Base-by-base conservation (phyloP, 2,113 vertebrate species). In the Rhinichthys klamathensis region DNA sequence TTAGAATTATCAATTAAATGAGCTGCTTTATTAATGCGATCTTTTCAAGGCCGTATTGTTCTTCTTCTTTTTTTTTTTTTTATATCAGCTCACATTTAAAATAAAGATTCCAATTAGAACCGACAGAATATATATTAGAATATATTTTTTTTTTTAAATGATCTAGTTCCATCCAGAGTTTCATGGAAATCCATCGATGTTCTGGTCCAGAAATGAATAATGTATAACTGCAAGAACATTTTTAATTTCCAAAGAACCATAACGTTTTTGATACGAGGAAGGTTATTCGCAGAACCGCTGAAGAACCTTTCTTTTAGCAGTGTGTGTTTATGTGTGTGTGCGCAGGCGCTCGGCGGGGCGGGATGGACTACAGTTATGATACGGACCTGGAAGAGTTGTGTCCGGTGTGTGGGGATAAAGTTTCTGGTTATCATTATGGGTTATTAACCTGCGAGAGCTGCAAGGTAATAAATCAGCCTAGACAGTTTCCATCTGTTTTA, bases 371-470 rank as follows among this genome's bases (percentile, higher is more conserved):
- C 74, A 78, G 73, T 27, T 89, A 63, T 49, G 89, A 88, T 44
- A 84, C 69, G 7, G 73, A 84, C 61, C 30, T 92, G 84, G 91
- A 93, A 69, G 93, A 94, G 56, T 23, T 82, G n/a, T 94, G 93
- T 86, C 93, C 93, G 0, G 92, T 94, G 41, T 94, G 93, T 86
- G 93, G 92, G 35, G 93, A 94, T 72, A 91, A 89, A 58, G 93
- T 94, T 5, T 94, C 93, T 5, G 93, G 93, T 51, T 94, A 94
- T 78, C 93, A 94, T 85, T 94, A 94, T 41, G 93, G 93, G 16
- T 90, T 94, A 69, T 91, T 94, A 41, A 94, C 93, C 58, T 94
- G 93, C 80, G 93, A 94, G 46, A 94, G 93, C 80, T 94, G 93
- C 82, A 94, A 94, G 93, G 93, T 93, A 88, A 49, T 32, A 10